phyloP scores from a whole-genome alignment of 23 tunicate genomes.

The Oikopleura dioica region DNA sequence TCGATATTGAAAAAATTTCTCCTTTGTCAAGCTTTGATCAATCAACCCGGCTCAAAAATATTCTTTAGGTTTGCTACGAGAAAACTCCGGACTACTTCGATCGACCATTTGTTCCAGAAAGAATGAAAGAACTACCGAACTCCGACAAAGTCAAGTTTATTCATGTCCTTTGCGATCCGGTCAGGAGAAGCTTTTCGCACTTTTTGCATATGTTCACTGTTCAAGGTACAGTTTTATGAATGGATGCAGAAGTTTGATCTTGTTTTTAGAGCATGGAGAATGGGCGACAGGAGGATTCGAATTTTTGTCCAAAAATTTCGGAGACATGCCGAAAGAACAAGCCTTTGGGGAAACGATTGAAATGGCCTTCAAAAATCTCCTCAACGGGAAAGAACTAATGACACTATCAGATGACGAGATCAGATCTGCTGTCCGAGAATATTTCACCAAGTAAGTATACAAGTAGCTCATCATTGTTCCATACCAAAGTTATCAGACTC shows the following conservation, averaged over 20 bases:
- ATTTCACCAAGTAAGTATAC: too few species aligned
- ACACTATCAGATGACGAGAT: neutral
- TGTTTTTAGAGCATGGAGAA: too few species aligned
- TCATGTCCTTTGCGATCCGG: conserved; percentile 11
- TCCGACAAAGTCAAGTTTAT: neutral
- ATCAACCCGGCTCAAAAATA: too few species aligned
- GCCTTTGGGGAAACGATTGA: conserved; percentile 2
- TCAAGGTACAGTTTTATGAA: too few species aligned
- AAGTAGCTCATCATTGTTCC: too few species aligned
- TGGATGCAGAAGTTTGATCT: too few species aligned
- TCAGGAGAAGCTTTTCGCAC: conserved; percentile 5
- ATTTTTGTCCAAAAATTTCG: conserved; percentile 4
- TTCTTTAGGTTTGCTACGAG: conserved; percentile 13
- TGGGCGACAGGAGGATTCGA: neutral
- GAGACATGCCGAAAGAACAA: conserved; percentile 3
- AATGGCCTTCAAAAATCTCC: neutral
- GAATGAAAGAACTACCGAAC: neutral
- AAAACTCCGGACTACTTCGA: conserved; percentile 9
- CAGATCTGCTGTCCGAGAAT: neutral
- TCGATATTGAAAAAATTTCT: too few species aligned
- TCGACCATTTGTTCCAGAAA: conserved; percentile 7
- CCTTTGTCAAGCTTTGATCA: too few species aligned
- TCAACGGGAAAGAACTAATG: neutral
- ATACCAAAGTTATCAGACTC: too few species aligned
- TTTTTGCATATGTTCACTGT: conserved; percentile 11